Base-by-base conservation (phyloP, 2,113 vertebrate genomes). In the Bagarius yarrelli region DNA sequence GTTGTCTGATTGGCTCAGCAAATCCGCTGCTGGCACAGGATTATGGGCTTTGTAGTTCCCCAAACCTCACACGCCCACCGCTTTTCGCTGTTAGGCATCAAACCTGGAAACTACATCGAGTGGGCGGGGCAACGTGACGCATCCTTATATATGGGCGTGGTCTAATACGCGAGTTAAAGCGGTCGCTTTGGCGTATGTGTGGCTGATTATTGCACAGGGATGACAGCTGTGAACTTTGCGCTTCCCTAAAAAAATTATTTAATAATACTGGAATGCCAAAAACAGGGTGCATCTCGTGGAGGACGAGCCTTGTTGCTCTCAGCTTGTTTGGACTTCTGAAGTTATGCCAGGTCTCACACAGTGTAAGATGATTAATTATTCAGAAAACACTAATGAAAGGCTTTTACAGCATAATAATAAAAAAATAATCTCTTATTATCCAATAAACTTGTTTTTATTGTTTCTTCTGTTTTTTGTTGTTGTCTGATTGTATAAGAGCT, bases 1-100 rank as follows among this genome's bases (percentile, higher is more conserved):
- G 76, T 85, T 3, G 23, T 32, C 73, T 83, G 86, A 93, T 94
- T 94, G 92, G 93, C 71, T 82, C 52, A 0, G 9, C 23, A 2
- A 0, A 14, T 19, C 30, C 25, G 27, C 44, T 18, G 18, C 8
- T 16, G 4, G 5, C 19, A 8, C 18, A 23, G 60, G 12, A 13
- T 16, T 32, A 3, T 44, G 89, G 89, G 81, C 78, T 34, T 84
- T 91, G 91, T 90, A 89, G 91, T 93, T 47, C 63, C 23, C 25
- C 1, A 1, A 0, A 1, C 0, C 0, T 2, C 13, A 8, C 9
- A 1, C 0, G 11, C 0, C 0, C 23, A 5, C 1, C 5, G 0
- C 3, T 30, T 1, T 32, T 5, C 0, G 34, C 16, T 13, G 50
- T 32, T 50, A 23, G 32, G 18, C 16, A 5, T 32, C 15, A 8